These are phyloP conservation scores for Myiagra hebetior DNA, from an alignment of 2,113 vertebrate species.

Conservation along the genomic window DNA sequence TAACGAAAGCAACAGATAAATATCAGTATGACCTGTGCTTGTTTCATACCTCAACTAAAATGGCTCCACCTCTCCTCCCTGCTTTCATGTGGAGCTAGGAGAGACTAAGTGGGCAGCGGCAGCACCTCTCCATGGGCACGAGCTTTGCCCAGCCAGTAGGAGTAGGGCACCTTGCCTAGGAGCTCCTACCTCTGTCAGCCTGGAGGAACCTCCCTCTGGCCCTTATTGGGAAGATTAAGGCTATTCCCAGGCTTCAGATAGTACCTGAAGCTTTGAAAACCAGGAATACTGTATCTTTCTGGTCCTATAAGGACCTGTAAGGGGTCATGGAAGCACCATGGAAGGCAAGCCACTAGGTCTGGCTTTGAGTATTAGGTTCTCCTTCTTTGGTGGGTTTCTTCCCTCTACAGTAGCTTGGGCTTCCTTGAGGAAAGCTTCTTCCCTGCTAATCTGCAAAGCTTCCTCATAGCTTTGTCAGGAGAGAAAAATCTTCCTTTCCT, in stretches of 20 bases:
- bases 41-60: background rate
- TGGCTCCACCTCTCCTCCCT: background rate
- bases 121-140: rapidly evolving
- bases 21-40: background rate
- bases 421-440: background rate
- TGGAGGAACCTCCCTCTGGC: background rate
- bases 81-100: background rate
- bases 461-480: background rate
- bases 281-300: background rate
- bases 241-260: background rate
- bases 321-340: background rate
- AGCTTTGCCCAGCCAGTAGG: background rate
- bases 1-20: background rate
- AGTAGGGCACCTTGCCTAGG: rapidly evolving
- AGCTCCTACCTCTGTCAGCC: background rate
- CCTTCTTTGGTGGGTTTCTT: background rate
- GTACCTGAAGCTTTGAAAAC: background rate
- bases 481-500: background rate
- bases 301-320: background rate
- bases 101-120: background rate
- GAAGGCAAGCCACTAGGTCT: background rate
- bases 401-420: background rate
- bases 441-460: background rate
- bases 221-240: background rate
- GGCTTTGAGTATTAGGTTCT: background rate